Conservation (phyloP, 1,140 invertebrate genomes). For the Amphibalanus amphitrite region DNA sequence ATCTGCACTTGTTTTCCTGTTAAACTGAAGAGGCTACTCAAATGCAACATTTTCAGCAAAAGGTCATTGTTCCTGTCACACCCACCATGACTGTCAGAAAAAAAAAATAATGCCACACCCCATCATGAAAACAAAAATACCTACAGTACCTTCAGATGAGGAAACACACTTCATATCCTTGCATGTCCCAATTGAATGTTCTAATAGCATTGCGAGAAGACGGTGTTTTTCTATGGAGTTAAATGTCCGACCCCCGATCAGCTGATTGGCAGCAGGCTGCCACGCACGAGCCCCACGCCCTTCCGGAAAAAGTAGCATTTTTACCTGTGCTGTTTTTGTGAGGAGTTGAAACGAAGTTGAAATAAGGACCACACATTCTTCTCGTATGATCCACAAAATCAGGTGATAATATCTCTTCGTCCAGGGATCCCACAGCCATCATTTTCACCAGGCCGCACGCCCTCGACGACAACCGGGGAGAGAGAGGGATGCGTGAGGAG, state of each 20-base stretch:
- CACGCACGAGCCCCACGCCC: not conserved
- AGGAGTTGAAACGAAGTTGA: conserved; percentile 1
- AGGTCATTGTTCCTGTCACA: too few species aligned
- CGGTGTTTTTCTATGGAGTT: too few species aligned
- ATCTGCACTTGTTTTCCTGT: too few species aligned
- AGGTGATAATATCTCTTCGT: conserved; percentile 3
- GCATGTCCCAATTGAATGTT: too few species aligned
- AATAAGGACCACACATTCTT: conserved; percentile 3
- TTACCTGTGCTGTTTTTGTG: not conserved
- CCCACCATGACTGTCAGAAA: too few species aligned
- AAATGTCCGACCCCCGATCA: not conserved
- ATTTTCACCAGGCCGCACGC: conserved; percentile 1
- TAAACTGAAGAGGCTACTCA: too few species aligned
- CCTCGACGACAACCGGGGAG: not conserved
- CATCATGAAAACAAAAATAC: too few species aligned
- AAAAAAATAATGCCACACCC: too few species aligned
- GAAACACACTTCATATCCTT: too few species aligned
- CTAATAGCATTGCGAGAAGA: too few species aligned
- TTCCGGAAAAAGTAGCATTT: not conserved
- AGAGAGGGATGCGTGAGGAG: not conserved
- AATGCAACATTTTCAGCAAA: too few species aligned
- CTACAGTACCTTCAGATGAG: too few species aligned
- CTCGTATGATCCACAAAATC: not conserved
- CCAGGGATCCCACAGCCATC: not conserved
- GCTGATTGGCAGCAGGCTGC: not conserved